Conservation (phyloP, 2,888 invertebrate species). For the Antitype chi region DNA sequence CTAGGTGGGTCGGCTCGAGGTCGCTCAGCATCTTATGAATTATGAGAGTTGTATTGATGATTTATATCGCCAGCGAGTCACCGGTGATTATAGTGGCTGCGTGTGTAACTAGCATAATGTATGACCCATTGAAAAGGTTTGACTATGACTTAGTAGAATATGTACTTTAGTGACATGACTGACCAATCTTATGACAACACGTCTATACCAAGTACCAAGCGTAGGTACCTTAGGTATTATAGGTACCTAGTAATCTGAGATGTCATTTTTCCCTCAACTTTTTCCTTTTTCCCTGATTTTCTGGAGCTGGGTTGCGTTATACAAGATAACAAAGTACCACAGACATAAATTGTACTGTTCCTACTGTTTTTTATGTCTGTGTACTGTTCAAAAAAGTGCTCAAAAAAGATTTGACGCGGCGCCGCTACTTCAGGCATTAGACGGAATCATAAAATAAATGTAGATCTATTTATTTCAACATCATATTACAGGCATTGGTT, state of each 20-base stretch:
- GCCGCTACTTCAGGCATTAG: no score
- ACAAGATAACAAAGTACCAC: conserved; percentile 5
- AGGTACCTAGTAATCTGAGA: not conserved
- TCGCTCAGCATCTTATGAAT: no score
- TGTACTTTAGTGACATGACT: not conserved
- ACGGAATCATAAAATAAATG: not conserved
- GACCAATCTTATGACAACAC: conserved; percentile 16
- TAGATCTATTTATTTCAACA: not conserved
- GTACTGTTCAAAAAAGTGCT: no score
- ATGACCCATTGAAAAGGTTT: not conserved
- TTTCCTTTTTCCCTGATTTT: not conserved
- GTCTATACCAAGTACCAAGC: not conserved
- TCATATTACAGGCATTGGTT: not conserved
- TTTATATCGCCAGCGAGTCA: no score
- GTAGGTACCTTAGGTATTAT: no score
- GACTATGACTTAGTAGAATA: not conserved
- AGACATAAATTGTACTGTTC: no score
- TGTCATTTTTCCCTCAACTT: not conserved
- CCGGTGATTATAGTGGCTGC: not conserved
- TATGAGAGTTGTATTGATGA: no score
- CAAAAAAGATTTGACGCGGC: not conserved
- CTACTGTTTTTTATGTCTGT: no score
- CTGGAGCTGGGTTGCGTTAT: conserved; percentile 14
- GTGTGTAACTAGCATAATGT: not conserved
- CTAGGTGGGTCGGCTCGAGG: no score